A percentile compares a stretch with the other conserved stretches of the same genome.
Conservation (phyloP, 2,113 vertebrate species). For the Coptodon bakossiorum region DNA sequence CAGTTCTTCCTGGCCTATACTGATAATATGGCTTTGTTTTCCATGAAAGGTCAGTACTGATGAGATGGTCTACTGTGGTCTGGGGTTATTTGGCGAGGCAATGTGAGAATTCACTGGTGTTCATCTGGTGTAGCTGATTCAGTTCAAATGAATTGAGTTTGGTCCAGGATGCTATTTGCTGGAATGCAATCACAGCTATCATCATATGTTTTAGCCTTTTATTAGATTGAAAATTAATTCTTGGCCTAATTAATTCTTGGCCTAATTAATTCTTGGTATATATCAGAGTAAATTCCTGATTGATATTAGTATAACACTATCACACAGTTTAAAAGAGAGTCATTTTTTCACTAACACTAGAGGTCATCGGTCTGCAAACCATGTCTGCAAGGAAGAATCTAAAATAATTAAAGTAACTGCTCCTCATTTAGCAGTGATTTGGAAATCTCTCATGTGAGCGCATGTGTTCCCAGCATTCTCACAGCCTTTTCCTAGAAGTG, state of each 20-base stretch:
- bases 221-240: background rate
- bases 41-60: background rate
- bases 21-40: background rate
- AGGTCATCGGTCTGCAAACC: background rate
- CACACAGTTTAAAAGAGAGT: background rate
- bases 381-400: background rate
- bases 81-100: background rate
- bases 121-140: background rate
- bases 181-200: background rate
- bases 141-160: background rate
- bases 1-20: background rate
- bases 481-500: background rate
- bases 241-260: background rate
- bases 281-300: background rate
- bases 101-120: background rate
- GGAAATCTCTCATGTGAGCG: background rate
- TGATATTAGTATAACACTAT: background rate
- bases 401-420: background rate
- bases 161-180: background rate
- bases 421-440: background rate
- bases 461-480: background rate
- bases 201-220: background rate
- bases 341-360: background rate
- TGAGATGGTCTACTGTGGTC: background rate
- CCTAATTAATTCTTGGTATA: background rate